These are phyloP conservation scores for Blastobasis lacticolella DNA, from an alignment of 2,888 invertebrate species.

Conservation along the genomic window DNA sequence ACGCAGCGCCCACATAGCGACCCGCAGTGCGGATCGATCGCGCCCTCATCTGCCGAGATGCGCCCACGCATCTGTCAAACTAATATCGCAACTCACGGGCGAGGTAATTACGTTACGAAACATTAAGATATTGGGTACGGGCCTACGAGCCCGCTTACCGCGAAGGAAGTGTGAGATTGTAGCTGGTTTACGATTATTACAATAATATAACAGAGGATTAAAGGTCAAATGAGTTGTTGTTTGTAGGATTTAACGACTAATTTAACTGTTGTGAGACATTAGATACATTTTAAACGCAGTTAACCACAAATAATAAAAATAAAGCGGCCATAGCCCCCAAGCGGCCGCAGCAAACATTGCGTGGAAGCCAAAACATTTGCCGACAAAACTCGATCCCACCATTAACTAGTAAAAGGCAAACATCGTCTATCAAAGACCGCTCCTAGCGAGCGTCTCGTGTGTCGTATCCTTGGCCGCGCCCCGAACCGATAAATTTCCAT, in stretches of 20 bases:
- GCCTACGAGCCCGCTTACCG: too few species aligned
- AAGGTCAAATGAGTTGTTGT: too few species aligned
- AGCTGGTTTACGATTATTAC: too few species aligned
- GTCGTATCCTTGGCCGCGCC: conserved; percentile 56
- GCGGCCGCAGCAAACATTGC: conserved; percentile 12
- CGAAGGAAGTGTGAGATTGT: too few species aligned
- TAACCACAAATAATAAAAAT: too few species aligned
- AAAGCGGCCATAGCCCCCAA: too few species aligned
- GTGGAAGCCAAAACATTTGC: conserved; percentile 26
- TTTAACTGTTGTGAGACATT: too few species aligned
- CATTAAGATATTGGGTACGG: too few species aligned
- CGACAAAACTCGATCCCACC: conserved; percentile 42
- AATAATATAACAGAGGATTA: too few species aligned
- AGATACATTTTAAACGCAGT: too few species aligned
- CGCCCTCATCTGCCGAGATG: conserved; percentile 54
- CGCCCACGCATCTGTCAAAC: conserved; percentile 42
- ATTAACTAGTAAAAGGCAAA: conserved; percentile 54
- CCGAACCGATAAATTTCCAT: conserved; percentile 62
- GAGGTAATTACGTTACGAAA: background rate
- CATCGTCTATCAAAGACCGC: conserved; percentile 48
- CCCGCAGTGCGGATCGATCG: conserved; percentile 44
- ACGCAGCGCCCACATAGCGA: conserved; percentile 62
- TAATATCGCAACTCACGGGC: conserved; percentile 6
- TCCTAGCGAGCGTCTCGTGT: conserved; percentile 47
- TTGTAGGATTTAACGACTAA: too few species aligned